These are phyloP conservation scores for Takifugu ocellatus DNA, from an alignment of 2,797 vertebrate genomes.

Conservation along the genomic window DNA sequence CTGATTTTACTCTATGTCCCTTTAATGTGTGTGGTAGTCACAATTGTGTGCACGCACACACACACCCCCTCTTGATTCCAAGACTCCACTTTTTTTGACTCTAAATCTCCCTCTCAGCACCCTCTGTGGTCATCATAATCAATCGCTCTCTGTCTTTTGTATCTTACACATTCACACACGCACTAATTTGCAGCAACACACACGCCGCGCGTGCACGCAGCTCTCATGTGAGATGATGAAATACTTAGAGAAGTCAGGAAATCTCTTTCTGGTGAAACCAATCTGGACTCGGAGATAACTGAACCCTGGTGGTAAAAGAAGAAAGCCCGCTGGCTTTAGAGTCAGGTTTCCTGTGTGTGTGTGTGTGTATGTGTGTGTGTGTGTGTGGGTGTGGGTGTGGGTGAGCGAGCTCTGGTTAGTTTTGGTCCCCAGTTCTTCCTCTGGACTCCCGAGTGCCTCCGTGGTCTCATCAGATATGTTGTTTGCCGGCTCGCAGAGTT, in stretches of 20 bases:
- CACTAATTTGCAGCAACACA: neutral
- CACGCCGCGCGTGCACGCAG: slow-evolving; percentile 18
- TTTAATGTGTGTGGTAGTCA: slow-evolving; percentile 1
- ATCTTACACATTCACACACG: neutral
- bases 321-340: slow-evolving; percentile 58
- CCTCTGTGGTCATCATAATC: slow-evolving; percentile 30
- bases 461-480: no score
- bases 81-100: slow-evolving; percentile 35
- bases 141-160: slow-evolving; percentile 4
- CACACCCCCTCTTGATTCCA: slow-evolving; percentile 4
- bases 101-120: slow-evolving; percentile 41
- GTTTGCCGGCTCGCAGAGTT: no score
- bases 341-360: slow-evolving; percentile 45
- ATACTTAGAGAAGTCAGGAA: slow-evolving; percentile 81
- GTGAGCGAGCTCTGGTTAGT: slow-evolving; percentile 1
- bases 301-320: slow-evolving; percentile 59
- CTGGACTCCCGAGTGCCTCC: no score
- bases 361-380: slow-evolving; percentile 7
- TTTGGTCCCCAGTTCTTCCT: no score
- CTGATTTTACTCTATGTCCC: neutral
- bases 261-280: slow-evolving; percentile 75
- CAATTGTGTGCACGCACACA: slow-evolving; percentile 4
- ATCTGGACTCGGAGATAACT: slow-evolving; percentile 71
- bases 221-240: slow-evolving; percentile 73
- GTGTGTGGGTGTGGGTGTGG: slow-evolving; percentile 15